Percentiles rank a stretch among this genome's conserved stretches.
phyloP scores from a whole-genome alignment of 1,140 invertebrate species.

The Eupeodes corollae region DNA sequence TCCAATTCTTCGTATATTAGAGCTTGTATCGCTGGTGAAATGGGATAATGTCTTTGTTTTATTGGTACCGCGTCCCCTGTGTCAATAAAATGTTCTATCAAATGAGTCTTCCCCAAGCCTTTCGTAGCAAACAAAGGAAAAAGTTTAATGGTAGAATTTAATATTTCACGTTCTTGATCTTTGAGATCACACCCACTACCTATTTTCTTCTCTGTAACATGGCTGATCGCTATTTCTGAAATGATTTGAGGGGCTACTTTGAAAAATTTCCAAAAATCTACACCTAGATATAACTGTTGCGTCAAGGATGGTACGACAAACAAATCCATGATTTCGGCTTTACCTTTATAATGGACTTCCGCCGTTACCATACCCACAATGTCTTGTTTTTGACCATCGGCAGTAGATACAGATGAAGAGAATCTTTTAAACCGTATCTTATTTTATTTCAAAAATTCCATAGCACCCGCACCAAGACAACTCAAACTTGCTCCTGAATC shows the following conservation, averaged over 20 bases:
- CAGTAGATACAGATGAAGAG: neutral
- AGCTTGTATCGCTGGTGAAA: too few species aligned
- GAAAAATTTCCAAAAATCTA: slow-evolving; percentile 9
- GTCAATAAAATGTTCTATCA: too few species aligned
- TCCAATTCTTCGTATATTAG: too few species aligned
- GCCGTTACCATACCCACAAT: neutral
- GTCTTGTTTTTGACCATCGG: slow-evolving; percentile 1
- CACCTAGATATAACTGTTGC: slow-evolving; percentile 1
- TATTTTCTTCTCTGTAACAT: neutral
- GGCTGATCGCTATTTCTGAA: neutral
- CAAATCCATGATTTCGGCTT: neutral
- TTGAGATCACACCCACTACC: neutral
- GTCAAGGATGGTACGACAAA: slow-evolving; percentile 3
- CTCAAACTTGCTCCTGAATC: slow-evolving; percentile 1
- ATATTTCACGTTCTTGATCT: neutral
- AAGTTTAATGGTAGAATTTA: slow-evolving; percentile 6
- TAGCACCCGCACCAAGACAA: neutral
- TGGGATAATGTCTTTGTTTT: too few species aligned
- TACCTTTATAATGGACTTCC: neutral
- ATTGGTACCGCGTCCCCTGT: too few species aligned
- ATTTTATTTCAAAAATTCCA: neutral
- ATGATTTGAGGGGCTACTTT: slow-evolving; percentile 2
- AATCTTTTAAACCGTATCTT: neutral
- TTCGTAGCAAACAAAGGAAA: slow-evolving; percentile 10
- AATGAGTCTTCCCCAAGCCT: too few species aligned